phyloP scores from a whole-genome alignment of 2,113 vertebrate species.

The Bolborhynchus lineola region DNA sequence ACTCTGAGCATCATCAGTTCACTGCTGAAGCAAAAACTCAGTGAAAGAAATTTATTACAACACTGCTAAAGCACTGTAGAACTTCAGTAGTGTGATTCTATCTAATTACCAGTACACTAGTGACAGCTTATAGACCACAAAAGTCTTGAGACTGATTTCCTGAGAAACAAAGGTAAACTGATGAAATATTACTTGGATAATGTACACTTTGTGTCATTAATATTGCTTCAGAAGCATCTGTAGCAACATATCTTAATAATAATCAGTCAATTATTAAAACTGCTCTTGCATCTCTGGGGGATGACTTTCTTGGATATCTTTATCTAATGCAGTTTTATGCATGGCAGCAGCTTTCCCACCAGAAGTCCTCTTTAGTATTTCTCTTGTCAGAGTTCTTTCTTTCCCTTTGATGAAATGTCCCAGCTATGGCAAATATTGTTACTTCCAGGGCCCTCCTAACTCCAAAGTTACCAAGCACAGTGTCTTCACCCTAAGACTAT shows the following conservation, averaged over 20 bases:
- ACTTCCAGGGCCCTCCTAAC: conserved; percentile 12
- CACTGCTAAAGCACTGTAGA: background rate
- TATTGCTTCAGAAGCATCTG: background rate
- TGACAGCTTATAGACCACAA: background rate
- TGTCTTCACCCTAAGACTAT: background rate
- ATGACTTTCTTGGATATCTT: background rate
- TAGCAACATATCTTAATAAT: background rate
- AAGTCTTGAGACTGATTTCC: background rate
- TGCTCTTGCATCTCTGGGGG: background rate
- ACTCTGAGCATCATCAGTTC: background rate
- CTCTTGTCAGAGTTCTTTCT: conserved; percentile 13
- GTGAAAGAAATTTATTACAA: background rate
- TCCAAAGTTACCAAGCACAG: background rate
- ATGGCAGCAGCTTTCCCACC: conserved; percentile 42
- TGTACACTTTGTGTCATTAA: background rate
- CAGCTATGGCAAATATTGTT: conserved; percentile 53
- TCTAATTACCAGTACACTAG: background rate
- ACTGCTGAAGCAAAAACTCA: background rate
- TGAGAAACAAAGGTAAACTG: background rate
- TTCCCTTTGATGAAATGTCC: background rate
- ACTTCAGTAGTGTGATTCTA: background rate
- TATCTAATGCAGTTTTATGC: conserved; percentile 1
- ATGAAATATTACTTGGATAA: background rate
- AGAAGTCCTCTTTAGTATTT: conserved; percentile 6
- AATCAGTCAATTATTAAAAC: background rate